Evolutionary conservation across 1,140 invertebrate species (phyloP), one percentile per base, ranked within the genome.

Genomic region (Aphaenogaster floridana): DNA sequence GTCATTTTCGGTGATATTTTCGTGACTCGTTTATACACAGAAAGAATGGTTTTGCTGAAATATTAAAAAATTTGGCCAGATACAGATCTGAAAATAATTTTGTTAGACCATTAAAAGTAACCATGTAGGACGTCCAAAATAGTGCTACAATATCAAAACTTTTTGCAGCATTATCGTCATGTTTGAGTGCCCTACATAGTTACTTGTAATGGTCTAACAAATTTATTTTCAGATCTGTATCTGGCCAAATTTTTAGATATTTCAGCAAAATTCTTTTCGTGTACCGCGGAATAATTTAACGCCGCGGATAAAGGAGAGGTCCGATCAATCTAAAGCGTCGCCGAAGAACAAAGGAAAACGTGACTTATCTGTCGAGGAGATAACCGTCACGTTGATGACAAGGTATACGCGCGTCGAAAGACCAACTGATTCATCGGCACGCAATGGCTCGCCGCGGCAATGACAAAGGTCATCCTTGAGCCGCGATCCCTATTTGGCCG

Each of bases 381-480:
- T 86, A 72, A 72, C 63, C 79, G 89, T 88, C 88, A 83, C 83
- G 28, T 28, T 91, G 89, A 84, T 42, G 42, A 80, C 89, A 90
- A 91, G 86, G 88, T 88, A 78, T 54, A 59, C 54, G 76, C 36
- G 54, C 39, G 50, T 63, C 64, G 72, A 91, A 79, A 78, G 79
- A 87, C 83, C 50, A 88, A 89, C 79, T 88, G 88, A 91, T 86
- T 89, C 89, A 89, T 81, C 88, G 79, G 72, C 86, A 76, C 74
- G 88, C 71, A 88, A 86, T 68, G 63, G 34, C 84, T 77, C 52
- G 50, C 66, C 72, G 79, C 87, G 63, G 72, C 89, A 80, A 66
- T 85, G 86, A 86, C 86, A 88, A 88, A 89, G 91, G 90, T 90
- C 86, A 83, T 76, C 71, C 79, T 86, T 76, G 88, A 86, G 59